phyloP scores from a whole-genome alignment of 2,797 vertebrate genomes.

The Peromyscus melanophrys region DNA sequence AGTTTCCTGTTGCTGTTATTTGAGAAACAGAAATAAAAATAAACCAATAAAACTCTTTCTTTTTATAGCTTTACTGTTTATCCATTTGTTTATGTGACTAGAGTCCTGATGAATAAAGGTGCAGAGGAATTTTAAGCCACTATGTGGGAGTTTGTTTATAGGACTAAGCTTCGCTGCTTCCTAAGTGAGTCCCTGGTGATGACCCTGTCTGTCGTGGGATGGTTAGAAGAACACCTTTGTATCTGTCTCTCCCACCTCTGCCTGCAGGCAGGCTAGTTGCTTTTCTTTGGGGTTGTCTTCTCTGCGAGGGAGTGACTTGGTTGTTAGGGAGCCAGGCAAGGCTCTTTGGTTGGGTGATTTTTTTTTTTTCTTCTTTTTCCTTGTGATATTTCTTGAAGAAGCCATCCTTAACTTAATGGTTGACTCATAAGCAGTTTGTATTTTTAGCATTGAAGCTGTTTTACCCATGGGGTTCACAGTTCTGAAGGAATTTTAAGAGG shows the following conservation, averaged over 20 bases:
- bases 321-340: neutral
- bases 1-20: slow-evolving; percentile 40
- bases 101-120: neutral
- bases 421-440: slow-evolving; percentile 19
- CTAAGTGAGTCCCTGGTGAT: neutral
- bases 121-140: slow-evolving; percentile 1
- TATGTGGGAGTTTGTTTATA: slow-evolving; percentile 57
- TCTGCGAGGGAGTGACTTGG: neutral
- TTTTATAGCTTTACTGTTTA: slow-evolving; percentile 30
- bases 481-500: neutral
- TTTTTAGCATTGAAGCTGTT: slow-evolving; percentile 45
- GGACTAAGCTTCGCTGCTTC: slow-evolving; percentile 39
- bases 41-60: neutral
- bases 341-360: neutral
- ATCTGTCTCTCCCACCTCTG: neutral
- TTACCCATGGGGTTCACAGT: neutral
- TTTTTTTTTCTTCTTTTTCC: slow-evolving; percentile 28
- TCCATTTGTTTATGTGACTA: slow-evolving; percentile 41
- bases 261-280: neutral
- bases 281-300: slow-evolving; percentile 35
- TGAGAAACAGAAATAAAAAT: slow-evolving; percentile 46
- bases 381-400: slow-evolving; percentile 26
- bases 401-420: slow-evolving; percentile 19
- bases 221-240: neutral
- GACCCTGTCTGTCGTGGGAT: neutral